Percentiles rank a stretch among this genome's conserved stretches.
Evolutionary conservation across 1,140 invertebrate genomes (phyloP).

Genomic region (Trachymyrmex cornetzi): DNA sequence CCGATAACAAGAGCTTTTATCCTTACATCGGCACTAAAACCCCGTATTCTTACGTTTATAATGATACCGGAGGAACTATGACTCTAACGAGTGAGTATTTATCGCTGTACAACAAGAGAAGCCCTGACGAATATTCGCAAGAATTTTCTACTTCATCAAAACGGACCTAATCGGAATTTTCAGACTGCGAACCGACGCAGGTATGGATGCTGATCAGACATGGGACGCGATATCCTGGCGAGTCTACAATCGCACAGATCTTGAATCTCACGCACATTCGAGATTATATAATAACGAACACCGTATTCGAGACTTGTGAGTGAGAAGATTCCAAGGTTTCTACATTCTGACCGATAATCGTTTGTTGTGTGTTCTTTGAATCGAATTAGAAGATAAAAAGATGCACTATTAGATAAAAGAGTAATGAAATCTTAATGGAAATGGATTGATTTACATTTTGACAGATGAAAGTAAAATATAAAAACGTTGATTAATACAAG

Average conservation of each 20-base stretch:
- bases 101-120: background rate
- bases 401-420: too few species aligned
- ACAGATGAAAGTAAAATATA: too few species aligned
- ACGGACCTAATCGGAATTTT: background rate
- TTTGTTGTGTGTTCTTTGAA: too few species aligned
- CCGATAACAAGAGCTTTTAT: constrained; percentile 83
- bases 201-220: constrained; percentile 83
- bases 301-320: constrained; percentile 69
- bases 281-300: constrained; percentile 78
- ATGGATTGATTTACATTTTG: too few species aligned
- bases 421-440: too few species aligned
- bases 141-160: background rate
- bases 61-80: constrained; percentile 75
- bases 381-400: too few species aligned
- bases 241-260: constrained; percentile 72
- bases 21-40: constrained; percentile 83
- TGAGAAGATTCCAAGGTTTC: background rate
- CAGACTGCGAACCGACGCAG: constrained; percentile 80
- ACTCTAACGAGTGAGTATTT: constrained; percentile 81
- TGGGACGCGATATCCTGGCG: constrained; percentile 81
- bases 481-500: too few species aligned
- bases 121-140: background rate
- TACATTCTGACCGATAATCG: background rate
- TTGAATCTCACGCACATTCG: constrained; percentile 76
- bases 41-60: constrained; percentile 82